Base-by-base conservation (phyloP, 1,140 invertebrate genomes). In the Bombus sylvicola region DNA sequence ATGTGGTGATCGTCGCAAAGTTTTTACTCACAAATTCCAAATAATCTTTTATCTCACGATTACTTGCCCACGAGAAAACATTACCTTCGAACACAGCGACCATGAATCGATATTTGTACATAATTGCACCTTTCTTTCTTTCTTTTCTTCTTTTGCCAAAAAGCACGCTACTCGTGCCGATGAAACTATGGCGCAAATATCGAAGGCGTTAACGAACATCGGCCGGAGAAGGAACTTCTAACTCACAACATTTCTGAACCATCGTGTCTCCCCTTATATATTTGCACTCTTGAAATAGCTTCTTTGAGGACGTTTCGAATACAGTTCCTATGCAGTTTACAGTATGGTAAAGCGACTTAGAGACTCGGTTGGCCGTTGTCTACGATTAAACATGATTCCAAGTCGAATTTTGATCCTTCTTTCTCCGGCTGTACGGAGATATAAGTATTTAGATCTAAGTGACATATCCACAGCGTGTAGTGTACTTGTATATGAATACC, bases 401-500 rank as follows among this genome's bases (percentile, higher is more conserved):
- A 87, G 85, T 78, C 77, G 84, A 80, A 34, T 80, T 69, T 90
- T 81, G 69, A 86, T 89, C 88, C 84, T 87, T 84, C 91, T 92
- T 87, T 90, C 91, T 91, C 88, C 91, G 88, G 88, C 90, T 91
- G 88, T 75, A 83, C 89, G 88, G 89, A 92, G 87, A 88, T 88
- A 88, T 89, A 87, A 88, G 90, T 92, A 92, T 91, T 92, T 90
- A 92, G 90, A 88, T 89, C 66, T 93, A 92, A 93, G 89, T 79
- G 80, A 92, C 90, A 93, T 93, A 93, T 93, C 91, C 89, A 88
- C 91, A 93, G 92, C 90, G 92, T 93, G 92, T 93, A 92, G 89
- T 92, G 90, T 93, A 92, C 86, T 92, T 92, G 91, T 92, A 93
- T 92, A 93, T 93, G 86, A 89, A 92, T 93, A 92, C 86, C 92